Conservation (phyloP, 2,113 vertebrate genomes). For the Anolis sagrei region DNA sequence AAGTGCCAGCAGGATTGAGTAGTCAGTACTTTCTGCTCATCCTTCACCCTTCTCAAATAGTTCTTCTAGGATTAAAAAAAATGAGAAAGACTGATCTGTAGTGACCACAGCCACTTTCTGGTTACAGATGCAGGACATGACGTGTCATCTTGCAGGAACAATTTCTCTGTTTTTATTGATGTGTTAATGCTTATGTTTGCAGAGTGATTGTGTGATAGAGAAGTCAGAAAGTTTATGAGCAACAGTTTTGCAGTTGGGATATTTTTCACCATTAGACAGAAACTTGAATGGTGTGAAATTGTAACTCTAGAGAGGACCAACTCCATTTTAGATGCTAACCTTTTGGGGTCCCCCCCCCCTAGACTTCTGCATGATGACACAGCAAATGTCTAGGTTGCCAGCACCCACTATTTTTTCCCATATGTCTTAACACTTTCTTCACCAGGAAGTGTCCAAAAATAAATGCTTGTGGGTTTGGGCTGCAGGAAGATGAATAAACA, state of each 20-base stretch:
- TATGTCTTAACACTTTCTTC: slow-evolving; percentile 52
- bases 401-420: slow-evolving; percentile 45
- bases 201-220: background rate
- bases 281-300: background rate
- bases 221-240: slow-evolving; percentile 26
- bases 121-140: slow-evolving; percentile 29
- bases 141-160: slow-evolving; percentile 36
- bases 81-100: background rate
- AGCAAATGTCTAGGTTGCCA: slow-evolving; percentile 47
- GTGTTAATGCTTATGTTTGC: slow-evolving; percentile 22
- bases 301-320: background rate
- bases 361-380: slow-evolving; percentile 49
- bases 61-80: no score
- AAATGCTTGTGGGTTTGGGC: background rate
- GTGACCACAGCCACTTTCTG: background rate
- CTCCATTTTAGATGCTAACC: background rate
- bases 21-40: background rate
- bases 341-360: slow-evolving; percentile 24
- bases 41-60: background rate
- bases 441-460: slow-evolving; percentile 61
- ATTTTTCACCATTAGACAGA: background rate
- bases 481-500: slow-evolving; percentile 66
- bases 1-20: background rate
- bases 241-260: background rate
- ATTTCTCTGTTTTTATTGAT: background rate